These are phyloP conservation scores for Battus philenor DNA, from an alignment of 1,140 invertebrate species.

Conservation along the genomic window DNA sequence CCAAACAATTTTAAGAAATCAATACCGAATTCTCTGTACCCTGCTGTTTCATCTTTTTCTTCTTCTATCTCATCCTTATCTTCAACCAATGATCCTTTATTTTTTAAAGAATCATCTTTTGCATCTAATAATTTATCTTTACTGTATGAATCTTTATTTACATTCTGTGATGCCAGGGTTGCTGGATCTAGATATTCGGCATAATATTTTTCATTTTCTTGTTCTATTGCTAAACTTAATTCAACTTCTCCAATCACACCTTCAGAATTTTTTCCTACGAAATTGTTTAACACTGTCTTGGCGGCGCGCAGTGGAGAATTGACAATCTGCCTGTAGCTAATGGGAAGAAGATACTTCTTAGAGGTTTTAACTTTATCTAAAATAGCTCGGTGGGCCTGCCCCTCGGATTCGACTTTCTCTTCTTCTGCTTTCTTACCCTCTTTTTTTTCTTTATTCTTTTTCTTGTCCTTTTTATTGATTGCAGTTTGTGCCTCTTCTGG, in stretches of 20 bases:
- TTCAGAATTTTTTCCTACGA: constrained; percentile 17
- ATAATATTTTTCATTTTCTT: no score
- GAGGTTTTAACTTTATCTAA: constrained; percentile 20
- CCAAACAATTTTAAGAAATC: constrained; percentile 54
- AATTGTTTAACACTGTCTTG: constrained; percentile 27
- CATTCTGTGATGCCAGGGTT: no score
- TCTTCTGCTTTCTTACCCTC: constrained; percentile 5
- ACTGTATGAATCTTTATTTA: no score
- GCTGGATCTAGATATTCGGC: no score
- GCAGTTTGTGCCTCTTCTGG: no score
- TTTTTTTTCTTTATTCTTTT: constrained; percentile 12
- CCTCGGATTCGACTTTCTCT: neutral
- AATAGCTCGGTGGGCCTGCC: constrained; percentile 9
- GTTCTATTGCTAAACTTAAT: neutral
- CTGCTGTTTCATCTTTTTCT: neutral
- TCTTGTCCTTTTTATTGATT: constrained; percentile 25
- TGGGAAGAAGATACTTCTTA: constrained; percentile 42
- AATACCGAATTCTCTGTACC: constrained; percentile 16
- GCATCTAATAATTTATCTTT: no score
- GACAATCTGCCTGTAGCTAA: constrained; percentile 23
- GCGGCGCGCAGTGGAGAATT: constrained; percentile 15
- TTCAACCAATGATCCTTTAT: neutral
- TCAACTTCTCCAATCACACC: neutral
- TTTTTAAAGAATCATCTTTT: constrained; percentile 4
- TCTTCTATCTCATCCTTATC: neutral